Percentiles rank a stretch among this genome's conserved stretches.
phyloP scores from a whole-genome alignment of 2,797 vertebrate species.

The Falco cherrug region DNA sequence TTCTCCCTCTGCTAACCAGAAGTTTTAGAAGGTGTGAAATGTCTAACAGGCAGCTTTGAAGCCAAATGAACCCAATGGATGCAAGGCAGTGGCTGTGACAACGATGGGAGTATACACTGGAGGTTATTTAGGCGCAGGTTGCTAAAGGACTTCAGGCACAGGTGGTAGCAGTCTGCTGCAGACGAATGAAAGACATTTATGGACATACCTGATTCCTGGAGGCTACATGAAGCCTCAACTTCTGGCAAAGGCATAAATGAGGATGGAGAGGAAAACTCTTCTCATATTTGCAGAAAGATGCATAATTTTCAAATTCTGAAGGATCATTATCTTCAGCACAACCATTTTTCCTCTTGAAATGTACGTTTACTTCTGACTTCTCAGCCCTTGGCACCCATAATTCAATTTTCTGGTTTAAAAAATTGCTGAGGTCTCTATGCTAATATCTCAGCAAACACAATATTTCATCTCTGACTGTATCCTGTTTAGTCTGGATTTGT shows the following conservation, averaged over 20 bases:
- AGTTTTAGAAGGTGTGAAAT: background rate
- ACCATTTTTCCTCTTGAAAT: background rate
- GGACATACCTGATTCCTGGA: background rate
- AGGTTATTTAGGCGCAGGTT: background rate
- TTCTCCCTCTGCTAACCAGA: background rate
- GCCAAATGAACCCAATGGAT: background rate
- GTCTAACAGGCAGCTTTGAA: background rate
- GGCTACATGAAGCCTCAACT: background rate
- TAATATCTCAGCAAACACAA: constrained; percentile 45
- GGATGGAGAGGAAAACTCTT: background rate
- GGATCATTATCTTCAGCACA: background rate
- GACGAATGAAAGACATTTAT: background rate
- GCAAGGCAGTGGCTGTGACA: background rate
- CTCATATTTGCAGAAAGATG: background rate
- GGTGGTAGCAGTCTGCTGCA: background rate
- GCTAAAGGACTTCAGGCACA: background rate
- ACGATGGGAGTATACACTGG: background rate
- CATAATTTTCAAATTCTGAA: background rate
- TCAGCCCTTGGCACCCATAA: constrained; percentile 32
- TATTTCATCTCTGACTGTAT: constrained; percentile 42
- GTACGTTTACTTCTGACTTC: background rate
- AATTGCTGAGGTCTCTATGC: constrained; percentile 19
- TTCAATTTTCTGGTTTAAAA: constrained; percentile 14
- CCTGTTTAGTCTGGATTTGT: constrained; percentile 46
- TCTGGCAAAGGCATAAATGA: background rate